Base-by-base conservation (phyloP, 2,888 invertebrate genomes). In the Asteroscopus sphinx region DNA sequence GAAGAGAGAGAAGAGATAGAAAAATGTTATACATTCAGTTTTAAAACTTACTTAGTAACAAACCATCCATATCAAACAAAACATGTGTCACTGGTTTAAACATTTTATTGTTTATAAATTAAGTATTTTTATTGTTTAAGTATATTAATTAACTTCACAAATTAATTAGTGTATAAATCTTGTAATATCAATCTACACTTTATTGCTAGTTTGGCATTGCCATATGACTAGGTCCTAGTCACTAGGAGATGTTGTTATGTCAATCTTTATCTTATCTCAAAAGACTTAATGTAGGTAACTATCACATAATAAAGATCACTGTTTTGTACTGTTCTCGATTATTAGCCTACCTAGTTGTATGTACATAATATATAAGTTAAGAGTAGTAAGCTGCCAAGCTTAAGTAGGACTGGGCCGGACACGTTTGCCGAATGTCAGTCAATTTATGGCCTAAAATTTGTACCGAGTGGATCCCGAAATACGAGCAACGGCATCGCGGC, bases 21-120 rank as follows among this genome's bases (percentile, higher is more conserved):
- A 16, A 11, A 16, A 13, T 42, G 4, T 13, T 30, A 11, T 17
- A 30, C 30, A 21, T 26, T 12, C 15, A 12, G 32, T 40, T 49
- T 46, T 25, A 59, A 47, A 70, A 88, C 92, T 91, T 85, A 92
- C 93, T 90, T 49, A 92, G 64, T 65, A 93, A 73, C 53, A 93
- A 80, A 52, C 93, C 93, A 76, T 93, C 92, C 93, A 93, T 93
- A 80, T 93, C 93, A 80, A 93, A 93, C 79, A 93, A 87, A 77
- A 91, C 84, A 73, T 93, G 92, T 32, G 88, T 85, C 48, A 89
- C 88, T 16, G 78, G 73, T 70, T 74, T 71, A 63, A 75, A 86
- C 87, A 89, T 89, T 76, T 82, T 85, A 70, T 66, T 69, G 3
- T 40, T 12, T 17, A 9, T 21, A 37, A 25, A 9, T 5, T 16